Conservation (phyloP, 2,797 vertebrate genomes). For the Apogon hyalosoma region DNA sequence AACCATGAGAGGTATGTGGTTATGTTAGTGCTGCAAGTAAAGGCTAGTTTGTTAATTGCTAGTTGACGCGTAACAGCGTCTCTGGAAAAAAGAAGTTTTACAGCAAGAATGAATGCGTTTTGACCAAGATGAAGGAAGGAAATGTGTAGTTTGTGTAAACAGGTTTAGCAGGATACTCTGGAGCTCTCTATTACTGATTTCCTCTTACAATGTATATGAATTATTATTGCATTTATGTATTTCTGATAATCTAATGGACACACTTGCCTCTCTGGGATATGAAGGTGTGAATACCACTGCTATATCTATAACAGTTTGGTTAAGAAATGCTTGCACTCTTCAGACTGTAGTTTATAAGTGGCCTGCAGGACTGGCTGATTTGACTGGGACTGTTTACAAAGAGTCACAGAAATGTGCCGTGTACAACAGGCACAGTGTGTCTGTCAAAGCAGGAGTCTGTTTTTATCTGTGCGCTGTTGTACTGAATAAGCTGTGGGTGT, state of each 20-base stretch:
- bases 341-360: constrained; percentile 9
- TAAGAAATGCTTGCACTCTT: not conserved
- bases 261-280: too few species aligned
- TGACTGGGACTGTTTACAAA: constrained; percentile 36
- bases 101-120: not conserved
- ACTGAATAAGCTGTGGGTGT: constrained; percentile 24
- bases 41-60: not conserved
- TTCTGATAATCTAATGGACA: too few species aligned
- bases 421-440: constrained; percentile 2
- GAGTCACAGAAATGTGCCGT: not conserved
- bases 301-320: not conserved
- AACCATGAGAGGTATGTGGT: constrained; percentile 11
- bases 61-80: not conserved
- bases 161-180: too few species aligned
- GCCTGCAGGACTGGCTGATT: constrained; percentile 2
- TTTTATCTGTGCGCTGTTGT: not conserved
- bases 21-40: not conserved
- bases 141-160: not conserved
- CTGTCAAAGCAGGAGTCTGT: constrained; percentile 1
- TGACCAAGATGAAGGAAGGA: not conserved
- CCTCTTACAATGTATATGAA: too few species aligned
- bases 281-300: too few species aligned
- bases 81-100: not conserved
- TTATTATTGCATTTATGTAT: too few species aligned
- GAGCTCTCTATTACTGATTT: too few species aligned